These are phyloP conservation scores for Oscheius onirici DNA, from an alignment of 2,888 invertebrate species.

Conservation along the genomic window DNA sequence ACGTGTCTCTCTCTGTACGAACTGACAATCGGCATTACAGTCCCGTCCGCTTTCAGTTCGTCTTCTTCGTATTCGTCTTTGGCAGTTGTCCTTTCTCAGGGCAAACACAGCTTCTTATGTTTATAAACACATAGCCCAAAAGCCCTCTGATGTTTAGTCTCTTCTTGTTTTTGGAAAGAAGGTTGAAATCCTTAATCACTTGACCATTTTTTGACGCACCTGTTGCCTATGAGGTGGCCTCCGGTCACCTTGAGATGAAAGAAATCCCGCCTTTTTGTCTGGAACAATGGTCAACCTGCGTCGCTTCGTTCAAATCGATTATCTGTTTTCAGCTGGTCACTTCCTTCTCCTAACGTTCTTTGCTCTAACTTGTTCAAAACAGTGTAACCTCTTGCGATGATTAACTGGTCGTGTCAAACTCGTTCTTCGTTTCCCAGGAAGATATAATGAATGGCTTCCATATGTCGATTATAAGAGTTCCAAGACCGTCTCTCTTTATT, in stretches of 20 bases:
- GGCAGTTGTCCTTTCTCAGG: too few species aligned
- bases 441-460: background rate
- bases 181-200: too few species aligned
- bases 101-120: too few species aligned
- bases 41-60: too few species aligned
- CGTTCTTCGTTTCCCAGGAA: background rate
- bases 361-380: background rate
- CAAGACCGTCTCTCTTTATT: background rate
- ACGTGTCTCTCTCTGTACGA: too few species aligned
- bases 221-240: too few species aligned
- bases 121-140: too few species aligned
- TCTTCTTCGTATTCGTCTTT: too few species aligned
- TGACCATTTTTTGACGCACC: too few species aligned
- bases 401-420: background rate
- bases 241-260: background rate
- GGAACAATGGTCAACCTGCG: background rate
- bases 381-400: background rate
- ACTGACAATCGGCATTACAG: too few species aligned
- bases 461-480: background rate
- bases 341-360: background rate
- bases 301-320: background rate
- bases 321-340: background rate
- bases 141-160: background rate
- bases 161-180: too few species aligned
- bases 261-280: conserved; percentile 1